phyloP scores from a whole-genome alignment of 2,113 vertebrate species.

The Podilymbus podiceps region DNA sequence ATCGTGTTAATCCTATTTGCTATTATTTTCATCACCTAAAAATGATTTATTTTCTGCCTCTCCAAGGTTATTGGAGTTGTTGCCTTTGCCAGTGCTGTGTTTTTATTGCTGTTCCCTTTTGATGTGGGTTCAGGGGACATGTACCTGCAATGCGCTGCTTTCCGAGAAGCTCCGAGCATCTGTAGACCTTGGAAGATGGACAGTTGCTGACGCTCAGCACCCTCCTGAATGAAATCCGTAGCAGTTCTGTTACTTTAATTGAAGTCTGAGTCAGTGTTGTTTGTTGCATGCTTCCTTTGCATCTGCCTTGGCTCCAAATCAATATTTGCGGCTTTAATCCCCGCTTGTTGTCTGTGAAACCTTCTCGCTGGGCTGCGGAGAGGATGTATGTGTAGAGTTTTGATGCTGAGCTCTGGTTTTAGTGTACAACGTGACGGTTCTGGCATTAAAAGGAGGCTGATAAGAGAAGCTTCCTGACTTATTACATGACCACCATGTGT shows the following conservation, averaged over 20 bases:
- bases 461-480: not conserved
- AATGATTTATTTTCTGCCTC: not conserved
- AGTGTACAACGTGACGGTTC: not conserved
- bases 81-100: not conserved
- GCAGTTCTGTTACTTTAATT: not conserved
- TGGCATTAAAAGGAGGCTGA: not conserved
- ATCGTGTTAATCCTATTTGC: not conserved
- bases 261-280: slow-evolving; percentile 6
- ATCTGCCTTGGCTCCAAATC: slow-evolving; percentile 36
- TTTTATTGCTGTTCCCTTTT: not conserved
- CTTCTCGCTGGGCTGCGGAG: not conserved
- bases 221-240: not conserved
- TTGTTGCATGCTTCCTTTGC: not conserved
- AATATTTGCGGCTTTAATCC: slow-evolving; percentile 46
- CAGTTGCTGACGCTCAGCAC: not conserved
- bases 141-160: not conserved
- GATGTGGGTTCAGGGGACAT: not conserved
- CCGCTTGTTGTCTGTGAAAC: not conserved
- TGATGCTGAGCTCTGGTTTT: not conserved
- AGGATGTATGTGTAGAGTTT: not conserved
- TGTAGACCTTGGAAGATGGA: not conserved
- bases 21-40: slow-evolving; percentile 3
- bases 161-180: not conserved
- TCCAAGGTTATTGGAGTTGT: slow-evolving; percentile 2
- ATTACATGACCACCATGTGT: accelerated